Conservation (phyloP, 2,797 vertebrate genomes). For the Spondyliosoma cantharus region DNA sequence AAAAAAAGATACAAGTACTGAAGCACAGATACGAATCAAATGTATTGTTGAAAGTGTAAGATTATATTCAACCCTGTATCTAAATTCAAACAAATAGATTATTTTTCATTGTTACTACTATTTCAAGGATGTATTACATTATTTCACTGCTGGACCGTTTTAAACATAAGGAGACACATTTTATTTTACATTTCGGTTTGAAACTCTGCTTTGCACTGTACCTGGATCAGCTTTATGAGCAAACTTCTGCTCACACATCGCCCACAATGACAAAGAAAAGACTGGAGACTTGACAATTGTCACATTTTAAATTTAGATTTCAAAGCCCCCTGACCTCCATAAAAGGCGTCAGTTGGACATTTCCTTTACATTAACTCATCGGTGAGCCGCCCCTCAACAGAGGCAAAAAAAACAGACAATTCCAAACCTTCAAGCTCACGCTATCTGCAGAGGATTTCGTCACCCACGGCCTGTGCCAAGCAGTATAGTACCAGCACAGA, state of each 20-base stretch:
- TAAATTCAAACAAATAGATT: background rate
- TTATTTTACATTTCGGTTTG: no score
- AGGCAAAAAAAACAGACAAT: constrained; percentile 23
- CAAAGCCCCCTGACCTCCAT: background rate
- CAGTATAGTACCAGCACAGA: constrained; percentile 66
- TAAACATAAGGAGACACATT: background rate
- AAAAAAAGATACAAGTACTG: no score
- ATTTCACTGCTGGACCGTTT: no score
- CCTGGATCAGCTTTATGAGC: no score
- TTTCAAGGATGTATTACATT: background rate
- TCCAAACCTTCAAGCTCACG: constrained; percentile 19
- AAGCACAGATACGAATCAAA: no score
- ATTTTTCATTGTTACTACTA: background rate
- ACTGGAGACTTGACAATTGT: background rate
- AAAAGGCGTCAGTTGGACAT: constrained; percentile 18
- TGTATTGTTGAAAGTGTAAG: background rate
- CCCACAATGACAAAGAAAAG: no score
- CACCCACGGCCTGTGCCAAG: constrained; percentile 58
- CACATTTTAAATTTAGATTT: background rate
- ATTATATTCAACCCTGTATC: background rate
- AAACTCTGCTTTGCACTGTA: no score
- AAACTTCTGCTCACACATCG: no score
- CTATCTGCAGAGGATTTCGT: constrained; percentile 60
- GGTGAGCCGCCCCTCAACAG: constrained; percentile 2
- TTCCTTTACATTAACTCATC: constrained; percentile 14